Conservation (phyloP, 2,888 invertebrate genomes). For the Polylopha cassiicola region DNA sequence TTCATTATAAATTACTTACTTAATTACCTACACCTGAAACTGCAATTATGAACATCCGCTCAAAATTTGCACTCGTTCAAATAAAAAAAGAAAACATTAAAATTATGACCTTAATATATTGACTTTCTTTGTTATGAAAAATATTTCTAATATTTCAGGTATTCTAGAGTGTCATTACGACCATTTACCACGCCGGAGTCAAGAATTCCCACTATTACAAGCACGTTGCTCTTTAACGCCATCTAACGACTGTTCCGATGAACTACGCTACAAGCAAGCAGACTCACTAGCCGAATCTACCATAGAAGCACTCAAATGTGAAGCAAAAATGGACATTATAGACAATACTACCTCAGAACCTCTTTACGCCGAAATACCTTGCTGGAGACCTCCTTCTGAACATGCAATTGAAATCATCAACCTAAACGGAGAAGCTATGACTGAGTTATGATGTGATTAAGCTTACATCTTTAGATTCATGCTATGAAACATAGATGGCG, state of each 20-base stretch:
- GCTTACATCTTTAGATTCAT: constrained; percentile 23
- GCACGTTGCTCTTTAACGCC: constrained; percentile 48
- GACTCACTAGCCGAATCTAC: constrained; percentile 56
- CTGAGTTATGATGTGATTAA: constrained; percentile 62
- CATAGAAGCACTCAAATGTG: constrained; percentile 66
- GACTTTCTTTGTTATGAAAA: neutral
- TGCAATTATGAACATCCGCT: too few relatives aligned
- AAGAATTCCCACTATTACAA: constrained; percentile 47
- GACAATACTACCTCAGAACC: constrained; percentile 74
- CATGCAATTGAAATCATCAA: constrained; percentile 65
- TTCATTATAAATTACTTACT: too few relatives aligned
- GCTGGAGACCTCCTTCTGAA: constrained; percentile 69
- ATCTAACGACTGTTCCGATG: constrained; percentile 48
- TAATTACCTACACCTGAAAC: too few relatives aligned
- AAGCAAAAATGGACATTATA: constrained; percentile 61
- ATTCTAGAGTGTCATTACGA: constrained; percentile 81
- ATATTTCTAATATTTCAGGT: constrained; percentile 38
- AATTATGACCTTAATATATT: neutral
- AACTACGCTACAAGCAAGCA: constrained; percentile 47
- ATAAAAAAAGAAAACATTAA: neutral
- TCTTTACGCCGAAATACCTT: constrained; percentile 82
- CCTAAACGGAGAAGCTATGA: constrained; percentile 68
- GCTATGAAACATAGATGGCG: constrained; percentile 44
- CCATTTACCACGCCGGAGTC: constrained; percentile 69
- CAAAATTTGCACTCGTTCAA: too few relatives aligned